These are phyloP conservation scores for Marronus borbonicus DNA, from an alignment of 2,888 invertebrate genomes.

Conservation along the genomic window DNA sequence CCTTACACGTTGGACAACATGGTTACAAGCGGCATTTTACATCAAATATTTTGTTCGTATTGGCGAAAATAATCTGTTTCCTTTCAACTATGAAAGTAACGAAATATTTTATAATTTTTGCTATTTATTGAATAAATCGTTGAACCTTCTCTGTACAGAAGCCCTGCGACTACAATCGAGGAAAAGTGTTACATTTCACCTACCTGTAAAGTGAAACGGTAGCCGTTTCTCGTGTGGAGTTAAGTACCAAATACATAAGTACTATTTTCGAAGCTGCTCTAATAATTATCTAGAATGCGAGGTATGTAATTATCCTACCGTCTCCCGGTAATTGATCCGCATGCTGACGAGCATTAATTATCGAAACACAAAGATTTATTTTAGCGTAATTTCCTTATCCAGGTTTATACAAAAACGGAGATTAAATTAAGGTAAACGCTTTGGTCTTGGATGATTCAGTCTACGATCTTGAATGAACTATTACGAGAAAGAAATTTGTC, in stretches of 20 bases:
- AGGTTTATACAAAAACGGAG: neutral
- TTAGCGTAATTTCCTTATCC: conserved; percentile 3
- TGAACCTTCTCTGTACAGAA: too few species aligned
- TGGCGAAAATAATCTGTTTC: too few species aligned
- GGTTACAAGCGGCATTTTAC: too few species aligned
- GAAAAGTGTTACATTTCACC: neutral
- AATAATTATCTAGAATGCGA: conserved; percentile 27
- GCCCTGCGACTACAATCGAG: neutral
- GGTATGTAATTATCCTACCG: neutral
- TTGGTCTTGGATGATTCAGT: too few species aligned
- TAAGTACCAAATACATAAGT: conserved; percentile 13
- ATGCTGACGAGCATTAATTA: neutral
- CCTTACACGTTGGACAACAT: too few species aligned
- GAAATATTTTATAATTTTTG: too few species aligned
- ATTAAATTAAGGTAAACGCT: too few species aligned
- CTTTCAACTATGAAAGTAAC: too few species aligned
- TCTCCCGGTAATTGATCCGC: neutral
- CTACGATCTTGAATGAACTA: too few species aligned
- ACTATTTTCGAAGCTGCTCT: conserved; percentile 28
- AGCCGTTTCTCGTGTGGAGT: neutral
- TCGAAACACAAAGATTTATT: neutral
- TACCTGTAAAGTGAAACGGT: conserved; percentile 5
- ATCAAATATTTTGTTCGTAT: too few species aligned
- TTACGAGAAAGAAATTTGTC: too few species aligned
- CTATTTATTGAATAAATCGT: too few species aligned